Evolutionary conservation across 2,888 invertebrate genomes (phyloP).

Genomic region (Troides oblongomaculatus): DNA sequence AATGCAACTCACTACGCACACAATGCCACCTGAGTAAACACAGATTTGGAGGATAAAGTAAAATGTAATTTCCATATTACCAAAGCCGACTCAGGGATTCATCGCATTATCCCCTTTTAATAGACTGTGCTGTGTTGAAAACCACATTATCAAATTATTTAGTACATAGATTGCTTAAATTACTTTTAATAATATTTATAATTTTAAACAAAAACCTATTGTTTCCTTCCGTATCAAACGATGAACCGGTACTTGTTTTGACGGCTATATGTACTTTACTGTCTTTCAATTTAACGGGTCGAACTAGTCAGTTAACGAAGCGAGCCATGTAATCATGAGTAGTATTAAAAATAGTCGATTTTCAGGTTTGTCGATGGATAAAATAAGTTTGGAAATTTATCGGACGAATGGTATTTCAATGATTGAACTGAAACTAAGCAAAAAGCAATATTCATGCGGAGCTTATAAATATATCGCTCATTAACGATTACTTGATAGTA

Average conservation of each 20-base stretch:
- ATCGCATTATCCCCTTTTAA: conserved; percentile 28
- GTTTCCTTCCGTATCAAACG: not conserved
- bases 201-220: not conserved
- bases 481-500: not conserved
- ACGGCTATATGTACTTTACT: not conserved
- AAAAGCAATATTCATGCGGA: too few species aligned
- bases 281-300: not conserved
- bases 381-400: too few species aligned
- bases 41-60: conserved; percentile 29
- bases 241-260: not conserved
- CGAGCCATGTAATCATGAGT: not conserved
- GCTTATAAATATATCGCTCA: not conserved
- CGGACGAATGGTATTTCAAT: too few species aligned
- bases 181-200: not conserved
- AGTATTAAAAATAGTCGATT: too few species aligned
- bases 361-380: too few species aligned
- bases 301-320: not conserved
- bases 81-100: conserved; percentile 24
- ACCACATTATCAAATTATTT: conserved; percentile 20
- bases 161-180: conserved; percentile 1
- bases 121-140: conserved; percentile 19
- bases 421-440: too few species aligned
- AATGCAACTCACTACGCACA: conserved; percentile 28
- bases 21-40: conserved; percentile 30
- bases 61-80: conserved; percentile 30